Evolutionary conservation across 2,797 vertebrate genomes (phyloP).

Genomic region (Typhlichthys subterraneus): DNA sequence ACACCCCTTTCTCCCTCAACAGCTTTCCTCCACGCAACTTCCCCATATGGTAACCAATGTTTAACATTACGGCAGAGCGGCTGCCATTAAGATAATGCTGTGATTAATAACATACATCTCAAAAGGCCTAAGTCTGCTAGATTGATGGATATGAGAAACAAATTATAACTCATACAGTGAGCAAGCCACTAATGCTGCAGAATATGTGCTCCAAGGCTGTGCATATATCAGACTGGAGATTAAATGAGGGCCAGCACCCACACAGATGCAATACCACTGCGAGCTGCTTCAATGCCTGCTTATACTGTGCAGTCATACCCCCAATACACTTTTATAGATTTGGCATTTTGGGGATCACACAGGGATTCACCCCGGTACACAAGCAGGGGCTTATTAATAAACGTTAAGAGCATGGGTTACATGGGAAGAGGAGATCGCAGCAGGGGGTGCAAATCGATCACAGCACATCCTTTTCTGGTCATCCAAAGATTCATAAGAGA

Average conservation of each 20-base stretch:
- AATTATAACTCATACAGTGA: constrained; percentile 20
- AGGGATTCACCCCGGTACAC: constrained; percentile 12
- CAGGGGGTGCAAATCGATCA: neutral
- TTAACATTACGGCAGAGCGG: constrained; percentile 4
- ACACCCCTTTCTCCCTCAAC: constrained; percentile 26
- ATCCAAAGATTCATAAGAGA: no score
- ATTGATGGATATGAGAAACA: constrained; percentile 13
- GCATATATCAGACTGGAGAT: constrained; percentile 28
- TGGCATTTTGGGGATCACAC: constrained; percentile 14
- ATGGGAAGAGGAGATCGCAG: neutral
- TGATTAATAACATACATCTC: constrained; percentile 35
- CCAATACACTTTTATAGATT: constrained; percentile 14
- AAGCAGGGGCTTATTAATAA: constrained; percentile 17
- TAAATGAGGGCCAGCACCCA: constrained; percentile 31
- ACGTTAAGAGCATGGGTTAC: neutral
- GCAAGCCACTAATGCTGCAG: constrained; percentile 17
- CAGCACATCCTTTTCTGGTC: neutral
- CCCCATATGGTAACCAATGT: constrained; percentile 7
- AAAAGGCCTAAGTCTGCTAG: constrained; percentile 1
- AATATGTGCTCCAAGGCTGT: constrained; percentile 28
- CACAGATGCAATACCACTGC: constrained; percentile 34
- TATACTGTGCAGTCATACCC: neutral
- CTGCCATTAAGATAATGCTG: neutral
- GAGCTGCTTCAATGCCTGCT: constrained; percentile 23
- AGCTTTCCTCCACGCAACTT: constrained; percentile 11